These are phyloP conservation scores for Lasiommata megera DNA, from an alignment of 2,888 invertebrate species.

Conservation along the genomic window DNA sequence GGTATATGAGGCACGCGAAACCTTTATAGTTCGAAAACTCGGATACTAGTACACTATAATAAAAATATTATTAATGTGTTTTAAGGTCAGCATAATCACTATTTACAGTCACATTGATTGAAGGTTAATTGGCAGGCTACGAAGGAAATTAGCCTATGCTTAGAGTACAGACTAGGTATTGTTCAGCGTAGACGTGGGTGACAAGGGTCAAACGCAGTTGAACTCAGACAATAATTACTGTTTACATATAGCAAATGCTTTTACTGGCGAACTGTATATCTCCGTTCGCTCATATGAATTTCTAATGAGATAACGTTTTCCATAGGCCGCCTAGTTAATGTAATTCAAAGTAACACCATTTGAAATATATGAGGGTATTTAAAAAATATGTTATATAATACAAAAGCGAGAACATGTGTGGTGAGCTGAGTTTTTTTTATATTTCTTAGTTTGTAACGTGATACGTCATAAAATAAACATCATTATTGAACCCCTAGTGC, in stretches of 20 bases:
- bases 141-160: slow-evolving; percentile 8
- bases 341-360: no score
- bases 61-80: neutral
- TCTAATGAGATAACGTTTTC: neutral
- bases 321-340: no score
- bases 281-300: neutral
- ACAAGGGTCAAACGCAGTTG: slow-evolving; percentile 11
- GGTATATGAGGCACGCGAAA: neutral
- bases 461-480: no score
- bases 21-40: neutral
- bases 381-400: no score
- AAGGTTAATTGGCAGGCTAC: slow-evolving; percentile 1
- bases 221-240: slow-evolving; percentile 4
- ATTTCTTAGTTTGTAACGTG: no score
- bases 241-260: slow-evolving; percentile 1
- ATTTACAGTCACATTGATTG: neutral
- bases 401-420: no score
- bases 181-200: slow-evolving; percentile 15
- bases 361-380: no score
- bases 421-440: no score
- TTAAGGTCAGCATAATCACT: neutral
- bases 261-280: neutral
- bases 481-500: no score
- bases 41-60: neutral
- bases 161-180: neutral